Percentiles rank a stretch among this genome's conserved stretches.
Evolutionary conservation across 92 coral and sea anemone species (phyloP).

Genomic region (Siderastrea radians): DNA sequence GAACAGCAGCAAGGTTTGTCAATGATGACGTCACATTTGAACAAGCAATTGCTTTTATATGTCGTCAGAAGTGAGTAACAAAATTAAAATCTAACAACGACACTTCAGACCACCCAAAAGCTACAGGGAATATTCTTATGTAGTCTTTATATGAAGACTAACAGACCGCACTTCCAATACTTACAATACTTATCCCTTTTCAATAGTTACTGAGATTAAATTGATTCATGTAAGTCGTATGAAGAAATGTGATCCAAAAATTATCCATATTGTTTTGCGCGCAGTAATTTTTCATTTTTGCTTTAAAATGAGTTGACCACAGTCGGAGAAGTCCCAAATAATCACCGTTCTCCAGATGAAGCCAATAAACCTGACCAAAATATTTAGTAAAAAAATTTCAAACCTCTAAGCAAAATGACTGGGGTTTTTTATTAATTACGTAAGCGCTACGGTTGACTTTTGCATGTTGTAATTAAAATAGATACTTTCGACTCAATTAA

Average conservation of each 20-base stretch:
- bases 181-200: neutral
- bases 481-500: constrained; percentile 3
- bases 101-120: neutral
- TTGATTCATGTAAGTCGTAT: constrained; percentile 11
- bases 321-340: neutral
- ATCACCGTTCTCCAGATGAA: too few relatives aligned
- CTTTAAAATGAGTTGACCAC: neutral
- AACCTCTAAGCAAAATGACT: neutral
- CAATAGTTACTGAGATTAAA: constrained; percentile 29
- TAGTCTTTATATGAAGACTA: neutral
- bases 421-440: constrained; percentile 14
- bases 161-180: neutral
- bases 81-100: neutral
- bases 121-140: neutral
- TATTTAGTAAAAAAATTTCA: neutral
- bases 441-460: neutral
- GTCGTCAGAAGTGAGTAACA: neutral
- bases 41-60: neutral
- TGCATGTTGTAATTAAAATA: neutral
- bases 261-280: constrained; percentile 1
- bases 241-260: constrained; percentile 12
- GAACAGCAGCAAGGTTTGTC: neutral
- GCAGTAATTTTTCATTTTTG: neutral
- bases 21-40: too few relatives aligned
- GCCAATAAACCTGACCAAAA: neutral